Percentiles rank a stretch among this genome's conserved stretches.
Evolutionary conservation across 2,888 invertebrate genomes (phyloP).

Genomic region (Drosophila monieri): DNA sequence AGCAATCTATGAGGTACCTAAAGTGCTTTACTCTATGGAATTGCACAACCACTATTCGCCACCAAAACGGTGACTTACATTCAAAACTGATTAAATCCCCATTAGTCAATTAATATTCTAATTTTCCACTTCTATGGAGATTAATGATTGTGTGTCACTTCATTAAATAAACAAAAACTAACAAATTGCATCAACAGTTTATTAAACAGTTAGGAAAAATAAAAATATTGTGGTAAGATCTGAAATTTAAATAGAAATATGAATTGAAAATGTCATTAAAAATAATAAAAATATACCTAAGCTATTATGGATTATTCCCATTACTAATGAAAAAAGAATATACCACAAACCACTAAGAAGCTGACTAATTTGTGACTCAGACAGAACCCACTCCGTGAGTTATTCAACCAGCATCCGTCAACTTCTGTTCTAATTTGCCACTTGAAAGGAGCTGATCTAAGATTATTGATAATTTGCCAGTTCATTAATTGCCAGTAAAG

Average conservation of each 20-base stretch:
- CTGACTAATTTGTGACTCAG: slow-evolving; percentile 26
- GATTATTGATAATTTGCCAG: slow-evolving; percentile 31
- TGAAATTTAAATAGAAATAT: not conserved
- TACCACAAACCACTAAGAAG: not conserved
- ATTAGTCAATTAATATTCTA: not conserved
- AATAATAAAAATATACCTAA: not conserved
- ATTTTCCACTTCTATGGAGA: not conserved
- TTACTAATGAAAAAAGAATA: not conserved
- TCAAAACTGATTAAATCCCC: not conserved
- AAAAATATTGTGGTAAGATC: not conserved
- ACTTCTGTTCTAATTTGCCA: slow-evolving; percentile 47
- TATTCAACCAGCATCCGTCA: slow-evolving; percentile 40
- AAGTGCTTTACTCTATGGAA: not conserved
- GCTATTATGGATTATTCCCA: not conserved
- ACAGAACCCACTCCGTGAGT: slow-evolving; percentile 13
- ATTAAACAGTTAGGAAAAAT: not conserved
- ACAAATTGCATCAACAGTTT: not conserved
- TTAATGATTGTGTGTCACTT: not conserved
- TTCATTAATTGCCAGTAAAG: slow-evolving; percentile 34
- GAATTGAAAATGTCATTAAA: not conserved
- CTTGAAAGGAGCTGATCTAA: slow-evolving; percentile 27
- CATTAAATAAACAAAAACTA: not conserved
- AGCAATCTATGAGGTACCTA: not conserved
- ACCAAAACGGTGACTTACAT: not conserved
- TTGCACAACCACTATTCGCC: not conserved